Conservation (phyloP, 2,888 invertebrate species). For the Tethea ocularis region DNA sequence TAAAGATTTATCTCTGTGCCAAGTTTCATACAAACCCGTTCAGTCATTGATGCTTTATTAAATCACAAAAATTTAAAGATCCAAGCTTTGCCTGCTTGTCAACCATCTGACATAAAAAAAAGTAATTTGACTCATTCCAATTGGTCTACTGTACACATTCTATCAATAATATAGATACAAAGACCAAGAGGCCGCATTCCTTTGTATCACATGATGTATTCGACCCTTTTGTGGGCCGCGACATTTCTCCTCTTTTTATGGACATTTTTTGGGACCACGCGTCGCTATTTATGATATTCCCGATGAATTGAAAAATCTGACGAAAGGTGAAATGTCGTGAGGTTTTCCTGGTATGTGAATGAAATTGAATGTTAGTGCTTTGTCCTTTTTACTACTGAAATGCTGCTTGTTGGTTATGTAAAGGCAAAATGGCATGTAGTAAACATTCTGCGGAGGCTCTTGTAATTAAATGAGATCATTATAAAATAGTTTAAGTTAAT, state of each 20-base stretch:
- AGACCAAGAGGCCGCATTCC: slow-evolving; percentile 3
- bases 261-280: slow-evolving; percentile 10
- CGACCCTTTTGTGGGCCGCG: slow-evolving; percentile 15
- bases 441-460: not conserved
- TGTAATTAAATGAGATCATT: no score
- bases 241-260: slow-evolving; percentile 18
- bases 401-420: no score
- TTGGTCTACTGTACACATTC: not conserved
- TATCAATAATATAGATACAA: slow-evolving; percentile 1
- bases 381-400: not conserved
- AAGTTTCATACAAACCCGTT: no score
- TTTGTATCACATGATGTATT: slow-evolving; percentile 15
- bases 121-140: not conserved
- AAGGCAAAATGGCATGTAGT: not conserved
- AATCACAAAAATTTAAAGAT: no score
- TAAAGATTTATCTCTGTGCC: no score
- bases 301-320: slow-evolving; percentile 1
- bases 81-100: no score
- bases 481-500: not conserved
- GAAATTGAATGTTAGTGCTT: not conserved
- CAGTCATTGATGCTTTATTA: no score
- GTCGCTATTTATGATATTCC: slow-evolving; percentile 4
- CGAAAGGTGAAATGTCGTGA: not conserved
- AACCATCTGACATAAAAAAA: no score
- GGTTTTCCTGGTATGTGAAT: not conserved